These are phyloP conservation scores for Heteromurus nitidus DNA, from an alignment of 2,888 invertebrate species.

Conservation along the genomic window DNA sequence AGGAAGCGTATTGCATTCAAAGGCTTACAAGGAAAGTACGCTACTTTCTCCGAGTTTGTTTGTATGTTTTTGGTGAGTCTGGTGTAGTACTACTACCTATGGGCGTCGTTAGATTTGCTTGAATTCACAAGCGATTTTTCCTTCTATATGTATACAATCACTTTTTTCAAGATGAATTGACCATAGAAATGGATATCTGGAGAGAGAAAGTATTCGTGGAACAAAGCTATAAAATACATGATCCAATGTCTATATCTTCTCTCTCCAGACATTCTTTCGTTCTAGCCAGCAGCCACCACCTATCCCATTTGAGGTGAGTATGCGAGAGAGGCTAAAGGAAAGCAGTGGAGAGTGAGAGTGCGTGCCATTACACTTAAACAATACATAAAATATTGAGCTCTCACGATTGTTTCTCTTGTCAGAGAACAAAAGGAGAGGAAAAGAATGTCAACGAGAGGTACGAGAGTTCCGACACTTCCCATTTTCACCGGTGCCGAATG, in stretches of 20 bases:
- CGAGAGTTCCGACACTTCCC: too few species aligned
- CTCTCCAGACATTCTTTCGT: too few species aligned
- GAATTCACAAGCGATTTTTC: conserved; percentile 8
- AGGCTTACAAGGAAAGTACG: too few species aligned
- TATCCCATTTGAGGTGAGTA: too few species aligned
- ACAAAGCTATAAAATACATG: too few species aligned
- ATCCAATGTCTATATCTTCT: too few species aligned
- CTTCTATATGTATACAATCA: conserved; percentile 18
- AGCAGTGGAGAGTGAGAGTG: not conserved
- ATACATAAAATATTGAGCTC: conserved; percentile 15
- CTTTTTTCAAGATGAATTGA: conserved; percentile 17
- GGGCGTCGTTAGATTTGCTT: conserved; percentile 15
- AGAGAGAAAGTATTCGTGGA: too few species aligned
- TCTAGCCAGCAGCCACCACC: too few species aligned
- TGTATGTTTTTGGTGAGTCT: not conserved
- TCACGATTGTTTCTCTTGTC: conserved; percentile 11
- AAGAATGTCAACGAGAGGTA: not conserved
- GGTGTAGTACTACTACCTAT: not conserved
- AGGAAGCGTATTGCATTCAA: too few species aligned
- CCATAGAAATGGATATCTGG: too few species aligned
- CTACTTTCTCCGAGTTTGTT: not conserved
- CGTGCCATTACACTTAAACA: not conserved
- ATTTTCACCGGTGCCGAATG: not conserved
- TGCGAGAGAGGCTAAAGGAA: too few species aligned
- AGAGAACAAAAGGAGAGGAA: not conserved